A percentile compares a stretch with the other conserved stretches of the same genome.
phyloP scores from a whole-genome alignment of 1,140 invertebrate species.

The Diploscapter pachys region DNA sequence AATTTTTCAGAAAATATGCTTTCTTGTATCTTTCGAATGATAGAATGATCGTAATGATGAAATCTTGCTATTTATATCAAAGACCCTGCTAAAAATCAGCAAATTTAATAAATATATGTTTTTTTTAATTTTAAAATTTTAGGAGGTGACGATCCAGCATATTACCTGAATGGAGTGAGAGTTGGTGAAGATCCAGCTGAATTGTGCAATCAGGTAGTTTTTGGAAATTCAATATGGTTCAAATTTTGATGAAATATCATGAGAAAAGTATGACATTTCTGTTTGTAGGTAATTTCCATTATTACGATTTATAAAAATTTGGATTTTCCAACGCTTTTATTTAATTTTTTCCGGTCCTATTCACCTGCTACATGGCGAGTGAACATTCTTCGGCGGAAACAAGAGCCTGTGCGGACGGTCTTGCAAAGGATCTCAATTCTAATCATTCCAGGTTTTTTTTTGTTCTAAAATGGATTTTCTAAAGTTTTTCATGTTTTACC shows the following conservation, averaged over 20 bases:
- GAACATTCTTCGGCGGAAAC: constrained; percentile 91
- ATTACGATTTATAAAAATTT: too few relatives aligned
- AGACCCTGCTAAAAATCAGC: too few relatives aligned
- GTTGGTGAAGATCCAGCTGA: constrained; percentile 80
- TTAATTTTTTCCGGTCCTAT: constrained; percentile 68
- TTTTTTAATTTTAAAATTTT: constrained; percentile 11
- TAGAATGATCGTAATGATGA: too few relatives aligned
- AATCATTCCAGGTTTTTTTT: constrained; percentile 45
- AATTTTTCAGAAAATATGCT: too few relatives aligned
- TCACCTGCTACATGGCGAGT: constrained; percentile 95
- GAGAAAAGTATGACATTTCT: too few relatives aligned
- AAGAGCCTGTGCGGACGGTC: constrained; percentile 71
- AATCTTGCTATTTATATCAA: too few relatives aligned
- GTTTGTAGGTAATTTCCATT: too few relatives aligned
- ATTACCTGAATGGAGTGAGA: constrained; percentile 68
- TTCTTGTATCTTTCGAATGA: too few relatives aligned
- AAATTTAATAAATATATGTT: too few relatives aligned
- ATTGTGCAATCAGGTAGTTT: constrained; percentile 67
- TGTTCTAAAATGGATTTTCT: neutral
- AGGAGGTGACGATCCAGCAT: constrained; percentile 53
- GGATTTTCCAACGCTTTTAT: neutral
- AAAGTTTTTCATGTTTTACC: neutral
- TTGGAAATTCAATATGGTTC: neutral
- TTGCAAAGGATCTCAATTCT: constrained; percentile 74
- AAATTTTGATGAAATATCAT: too few relatives aligned